phyloP scores from a whole-genome alignment of 2,113 vertebrate species.

The Shinisaurus crocodilurus region DNA sequence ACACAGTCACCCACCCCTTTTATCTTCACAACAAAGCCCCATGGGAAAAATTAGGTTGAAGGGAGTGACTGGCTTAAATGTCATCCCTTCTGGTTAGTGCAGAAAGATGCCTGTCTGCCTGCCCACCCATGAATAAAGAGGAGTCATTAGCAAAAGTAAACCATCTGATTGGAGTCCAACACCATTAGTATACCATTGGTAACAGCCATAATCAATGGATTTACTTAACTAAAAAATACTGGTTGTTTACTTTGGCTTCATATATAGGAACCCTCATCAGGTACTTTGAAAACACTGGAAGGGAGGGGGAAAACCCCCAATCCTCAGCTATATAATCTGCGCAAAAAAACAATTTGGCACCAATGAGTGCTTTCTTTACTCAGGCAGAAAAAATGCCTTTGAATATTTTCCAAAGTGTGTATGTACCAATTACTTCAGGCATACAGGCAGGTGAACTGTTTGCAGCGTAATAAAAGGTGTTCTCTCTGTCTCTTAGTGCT shows the following conservation, averaged over 20 bases:
- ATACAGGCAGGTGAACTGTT: conserved; percentile 63
- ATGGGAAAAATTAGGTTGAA: neutral
- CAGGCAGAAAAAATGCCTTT: conserved; percentile 59
- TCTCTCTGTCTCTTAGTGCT: neutral
- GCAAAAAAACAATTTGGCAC: conserved; percentile 34
- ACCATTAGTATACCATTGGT: neutral
- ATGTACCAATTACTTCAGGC: conserved; percentile 62
- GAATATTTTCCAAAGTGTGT: conserved; percentile 68
- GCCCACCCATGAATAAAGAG: neutral
- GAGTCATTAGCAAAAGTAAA: neutral
- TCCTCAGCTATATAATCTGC: conserved; percentile 7
- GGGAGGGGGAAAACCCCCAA: neutral
- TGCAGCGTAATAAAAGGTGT: conserved; percentile 26
- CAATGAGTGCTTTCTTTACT: conserved; percentile 55
- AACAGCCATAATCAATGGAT: neutral
- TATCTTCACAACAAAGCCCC: neutral
- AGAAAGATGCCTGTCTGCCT: too few relatives aligned
- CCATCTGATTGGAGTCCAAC: neutral
- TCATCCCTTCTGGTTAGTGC: neutral
- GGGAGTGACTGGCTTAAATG: neutral
- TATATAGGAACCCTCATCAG: neutral
- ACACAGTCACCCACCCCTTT: neutral
- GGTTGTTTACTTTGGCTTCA: neutral
- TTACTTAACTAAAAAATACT: neutral
- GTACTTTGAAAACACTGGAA: neutral